phyloP scores from a whole-genome alignment of 2,888 invertebrate genomes.

The Leucophenga montana region DNA sequence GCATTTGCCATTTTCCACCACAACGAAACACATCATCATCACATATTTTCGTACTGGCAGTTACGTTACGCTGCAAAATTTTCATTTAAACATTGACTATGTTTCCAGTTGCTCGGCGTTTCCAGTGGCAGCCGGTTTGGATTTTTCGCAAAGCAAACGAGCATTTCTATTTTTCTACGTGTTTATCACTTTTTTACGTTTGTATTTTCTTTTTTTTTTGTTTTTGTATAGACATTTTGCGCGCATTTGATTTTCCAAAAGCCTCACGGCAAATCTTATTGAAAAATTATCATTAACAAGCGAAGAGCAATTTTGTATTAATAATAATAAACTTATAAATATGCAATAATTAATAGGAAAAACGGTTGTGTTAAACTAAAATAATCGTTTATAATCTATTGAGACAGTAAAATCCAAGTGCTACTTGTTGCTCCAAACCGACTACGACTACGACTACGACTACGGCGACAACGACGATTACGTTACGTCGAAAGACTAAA shows the following conservation, averaged over 20 bases:
- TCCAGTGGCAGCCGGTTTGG: constrained; percentile 50
- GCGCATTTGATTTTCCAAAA: not conserved
- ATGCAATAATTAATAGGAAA: constrained; percentile 1
- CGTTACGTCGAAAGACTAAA: too few relatives aligned
- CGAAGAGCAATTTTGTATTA: not conserved
- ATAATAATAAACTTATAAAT: constrained; percentile 3
- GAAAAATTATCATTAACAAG: not conserved
- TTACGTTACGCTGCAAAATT: constrained; percentile 45
- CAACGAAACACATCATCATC: too few relatives aligned
- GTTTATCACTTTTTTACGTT: too few relatives aligned
- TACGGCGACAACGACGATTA: too few relatives aligned
- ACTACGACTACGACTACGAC: not conserved
- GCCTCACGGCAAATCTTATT: not conserved
- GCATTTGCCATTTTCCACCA: too few relatives aligned
- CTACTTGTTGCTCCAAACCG: constrained; percentile 13
- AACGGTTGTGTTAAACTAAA: not conserved
- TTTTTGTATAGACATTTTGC: not conserved
- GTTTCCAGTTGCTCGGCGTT: constrained; percentile 62
- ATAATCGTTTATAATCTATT: not conserved
- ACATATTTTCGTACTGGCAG: not conserved
- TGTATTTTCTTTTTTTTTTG: not conserved
- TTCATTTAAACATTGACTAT: constrained; percentile 39
- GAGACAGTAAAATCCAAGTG: not conserved
- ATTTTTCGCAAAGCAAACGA: constrained; percentile 43
- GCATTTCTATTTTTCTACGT: not conserved